Base-by-base conservation (phyloP, 2,888 invertebrate species). In the Kryphioiulus occultus region DNA sequence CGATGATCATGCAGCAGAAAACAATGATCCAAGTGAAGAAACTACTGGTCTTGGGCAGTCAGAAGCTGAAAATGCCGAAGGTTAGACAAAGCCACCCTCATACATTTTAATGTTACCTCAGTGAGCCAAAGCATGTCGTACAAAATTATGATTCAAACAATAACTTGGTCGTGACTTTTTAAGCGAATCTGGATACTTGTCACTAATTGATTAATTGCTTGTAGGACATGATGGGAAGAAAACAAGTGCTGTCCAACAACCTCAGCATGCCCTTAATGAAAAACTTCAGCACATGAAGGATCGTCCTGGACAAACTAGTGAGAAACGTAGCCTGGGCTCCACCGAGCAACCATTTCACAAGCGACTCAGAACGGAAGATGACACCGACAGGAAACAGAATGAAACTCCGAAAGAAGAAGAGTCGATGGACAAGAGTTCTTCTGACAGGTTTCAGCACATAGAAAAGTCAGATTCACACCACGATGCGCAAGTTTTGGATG, bases 301-400 rank as follows among this genome's bases (percentile, higher is more conserved):
- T 78, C 88, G 94, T 90, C 96, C 96, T 0, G 96, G 96, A 0
- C 93, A 94, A 89, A 95, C 95, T 0, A 95, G 97, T 90, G 94
- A 95, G 82, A 94, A 95, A 90, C 93, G 96, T 87, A 95, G 95
- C 12, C 92, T 97, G 88, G 93, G 94, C 93, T 91, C 84, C 4
- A 42, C 30, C 17, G 88, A 88, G 19, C 30, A 86, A 30, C 53
- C 42, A 17, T 32, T 39, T 53, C 68, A 35, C n/a, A 87, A 88
- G 87, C 88, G 85, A 32, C 83, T 87, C 10, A 88, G 87, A 85
- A 88, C 85, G 9, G 88, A 89, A 68, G 87, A 90, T 9, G 87
- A 89, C 47, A 93, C 93, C 89, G 93, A 94, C 15, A 93, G 93
- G 92, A 93, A 93, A 89, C 93, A 94, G 17, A 93, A 93, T 92